Evolutionary conservation across 2,888 invertebrate genomes (phyloP).

Genomic region (Amiota minor): DNA sequence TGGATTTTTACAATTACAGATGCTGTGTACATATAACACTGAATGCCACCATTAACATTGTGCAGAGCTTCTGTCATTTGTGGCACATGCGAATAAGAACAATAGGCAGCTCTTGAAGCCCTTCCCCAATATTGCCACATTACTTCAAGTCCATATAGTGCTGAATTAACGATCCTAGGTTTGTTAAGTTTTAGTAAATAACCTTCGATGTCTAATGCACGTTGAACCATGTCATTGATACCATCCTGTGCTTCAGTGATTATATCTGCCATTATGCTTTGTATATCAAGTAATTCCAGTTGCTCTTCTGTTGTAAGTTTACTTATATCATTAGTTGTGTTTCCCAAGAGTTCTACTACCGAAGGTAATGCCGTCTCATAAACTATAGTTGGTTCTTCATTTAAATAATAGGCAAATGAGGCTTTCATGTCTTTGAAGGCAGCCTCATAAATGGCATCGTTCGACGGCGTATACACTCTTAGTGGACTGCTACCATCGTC

Average conservation of each 20-base stretch:
- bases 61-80: constrained; percentile 59
- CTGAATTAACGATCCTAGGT: constrained; percentile 56
- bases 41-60: constrained; percentile 58
- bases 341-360: constrained; percentile 53
- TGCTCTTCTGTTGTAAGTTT: constrained; percentile 47
- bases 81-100: constrained; percentile 62
- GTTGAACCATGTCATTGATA: constrained; percentile 53
- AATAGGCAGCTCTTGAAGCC: constrained; percentile 58
- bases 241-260: constrained; percentile 59
- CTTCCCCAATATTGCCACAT: constrained; percentile 53
- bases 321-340: background rate
- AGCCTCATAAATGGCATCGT: constrained; percentile 43
- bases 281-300: constrained; percentile 56
- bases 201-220: constrained; percentile 52
- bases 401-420: constrained; percentile 42
- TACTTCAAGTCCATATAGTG: constrained; percentile 48
- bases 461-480: constrained; percentile 16
- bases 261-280: constrained; percentile 58
- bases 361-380: constrained; percentile 60
- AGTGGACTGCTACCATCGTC: constrained; percentile 41
- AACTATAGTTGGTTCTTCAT: constrained; percentile 40
- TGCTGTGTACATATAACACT: constrained; percentile 60
- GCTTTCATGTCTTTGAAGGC: constrained; percentile 50
- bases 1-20: constrained; percentile 52
- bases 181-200: constrained; percentile 56